Percentiles rank a stretch among this genome's conserved stretches.
Evolutionary conservation across 2,113 vertebrate genomes (phyloP).

Genomic region (Serinus canaria): DNA sequence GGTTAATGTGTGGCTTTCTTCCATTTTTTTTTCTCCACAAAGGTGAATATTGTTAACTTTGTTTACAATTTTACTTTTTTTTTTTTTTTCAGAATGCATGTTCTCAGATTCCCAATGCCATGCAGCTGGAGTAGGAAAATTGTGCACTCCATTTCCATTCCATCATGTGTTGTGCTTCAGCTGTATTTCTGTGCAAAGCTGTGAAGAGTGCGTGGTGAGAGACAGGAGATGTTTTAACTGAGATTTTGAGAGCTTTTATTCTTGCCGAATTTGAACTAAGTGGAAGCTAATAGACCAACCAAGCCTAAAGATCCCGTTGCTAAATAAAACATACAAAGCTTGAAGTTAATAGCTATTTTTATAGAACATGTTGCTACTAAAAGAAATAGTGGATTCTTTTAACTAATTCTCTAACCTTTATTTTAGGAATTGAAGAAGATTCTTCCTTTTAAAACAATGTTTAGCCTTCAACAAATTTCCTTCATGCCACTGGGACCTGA

Average conservation of each 20-base stretch:
- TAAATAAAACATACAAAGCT: not conserved
- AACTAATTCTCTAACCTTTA: not conserved
- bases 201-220: not conserved
- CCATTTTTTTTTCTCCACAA: not conserved
- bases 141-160: not conserved
- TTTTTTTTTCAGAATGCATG: not conserved
- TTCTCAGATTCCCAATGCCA: not conserved
- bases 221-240: not conserved
- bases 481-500: not conserved
- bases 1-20: not conserved
- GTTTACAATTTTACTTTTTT: not conserved
- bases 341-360: not conserved
- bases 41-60: not conserved
- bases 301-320: not conserved
- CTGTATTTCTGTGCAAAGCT: not conserved
- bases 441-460: not conserved
- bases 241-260: not conserved
- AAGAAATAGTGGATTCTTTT: not conserved
- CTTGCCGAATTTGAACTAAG: not conserved
- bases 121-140: not conserved
- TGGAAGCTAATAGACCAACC: not conserved
- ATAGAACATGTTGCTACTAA: not conserved
- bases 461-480: not conserved
- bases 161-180: not conserved
- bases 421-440: not conserved